Evolutionary conservation across 2,888 invertebrate species (phyloP).

Genomic region (Plusia festucae): DNA sequence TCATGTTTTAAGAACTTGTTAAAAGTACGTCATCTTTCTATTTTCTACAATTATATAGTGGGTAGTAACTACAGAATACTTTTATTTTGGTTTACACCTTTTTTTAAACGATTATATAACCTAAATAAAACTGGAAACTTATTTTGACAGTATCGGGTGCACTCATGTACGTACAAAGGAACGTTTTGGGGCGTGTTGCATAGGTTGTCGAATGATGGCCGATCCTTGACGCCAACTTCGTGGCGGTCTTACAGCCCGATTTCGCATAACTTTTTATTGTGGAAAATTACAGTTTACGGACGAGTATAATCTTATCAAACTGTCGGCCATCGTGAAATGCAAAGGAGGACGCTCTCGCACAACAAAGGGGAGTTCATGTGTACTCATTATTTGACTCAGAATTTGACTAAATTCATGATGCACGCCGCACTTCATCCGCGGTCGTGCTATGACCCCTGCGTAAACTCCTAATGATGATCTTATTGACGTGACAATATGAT

Average conservation of each 20-base stretch:
- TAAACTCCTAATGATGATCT: conserved; percentile 70
- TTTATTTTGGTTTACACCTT: too few relatives aligned
- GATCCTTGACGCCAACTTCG: conserved; percentile 79
- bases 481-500: conserved; percentile 74
- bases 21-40: not conserved
- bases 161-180: conserved; percentile 51
- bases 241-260: conserved; percentile 76
- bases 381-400: conserved; percentile 59
- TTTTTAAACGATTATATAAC: too few relatives aligned
- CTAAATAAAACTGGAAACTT: not conserved
- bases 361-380: conserved; percentile 85
- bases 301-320: conserved; percentile 73
- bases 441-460: conserved; percentile 73
- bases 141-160: not conserved
- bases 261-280: conserved; percentile 71
- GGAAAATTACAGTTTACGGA: conserved; percentile 69
- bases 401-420: conserved; percentile 61
- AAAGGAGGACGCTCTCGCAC: conserved; percentile 86
- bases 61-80: not conserved
- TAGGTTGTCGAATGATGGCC: conserved; percentile 76
- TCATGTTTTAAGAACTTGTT: not conserved
- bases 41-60: not conserved
- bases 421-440: conserved; percentile 73
- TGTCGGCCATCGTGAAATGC: conserved; percentile 85
- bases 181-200: conserved; percentile 76